Evolutionary conservation across 2,888 invertebrate species (phyloP), one percentile per base, ranked within the genome.

Genomic region (Pediacus dermestoides): DNA sequence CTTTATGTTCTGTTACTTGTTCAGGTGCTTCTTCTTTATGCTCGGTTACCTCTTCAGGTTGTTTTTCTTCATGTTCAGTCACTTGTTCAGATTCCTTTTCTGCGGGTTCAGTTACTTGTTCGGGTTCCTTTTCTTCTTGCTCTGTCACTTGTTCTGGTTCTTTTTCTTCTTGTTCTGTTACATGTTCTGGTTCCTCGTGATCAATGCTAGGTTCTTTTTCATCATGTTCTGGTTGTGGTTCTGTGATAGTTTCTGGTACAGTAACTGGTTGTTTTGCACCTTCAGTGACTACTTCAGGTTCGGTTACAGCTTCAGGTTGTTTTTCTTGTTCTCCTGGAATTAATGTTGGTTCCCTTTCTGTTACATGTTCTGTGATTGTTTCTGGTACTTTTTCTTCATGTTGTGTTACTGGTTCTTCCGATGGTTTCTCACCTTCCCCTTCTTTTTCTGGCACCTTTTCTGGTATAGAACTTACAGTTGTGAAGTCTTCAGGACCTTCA

Each of bases 61-160:
- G 32, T 23, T 10, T 22, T 12, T 10, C 7, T 32, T 22, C 14
- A 31, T 23, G 16, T 23, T 9, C 34, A 26, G 22, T 26, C 16
- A 4, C 16, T 26, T 16, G 16, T 16, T 12, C n/a, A n/a, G 21
- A 33, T 9, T 6, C 4, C 26, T 23, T 13, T 13, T 36, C 26
- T 22, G 3, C 3, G 9, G 16, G 25, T 39, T 42, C n/a, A 12
- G 39, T 25, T 21, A 18, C 33, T 33, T 41, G 37, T 30, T 46
- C 39, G 13, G 42, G 37, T 23, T 43, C 48, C 16, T 42, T 35
- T 33, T 47, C 46, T 27, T 44, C 39, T 35, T 10, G 28, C 10
- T 26, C 13, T 13, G 35, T 21, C 18, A 2, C 10, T 4, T 27
- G 9, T 12, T 34, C 34, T 34, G 23, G 10, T 7, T 30, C 6